Evolutionary conservation across 2,797 vertebrate genomes (phyloP).

Genomic region (Euthynnus affinis): DNA sequence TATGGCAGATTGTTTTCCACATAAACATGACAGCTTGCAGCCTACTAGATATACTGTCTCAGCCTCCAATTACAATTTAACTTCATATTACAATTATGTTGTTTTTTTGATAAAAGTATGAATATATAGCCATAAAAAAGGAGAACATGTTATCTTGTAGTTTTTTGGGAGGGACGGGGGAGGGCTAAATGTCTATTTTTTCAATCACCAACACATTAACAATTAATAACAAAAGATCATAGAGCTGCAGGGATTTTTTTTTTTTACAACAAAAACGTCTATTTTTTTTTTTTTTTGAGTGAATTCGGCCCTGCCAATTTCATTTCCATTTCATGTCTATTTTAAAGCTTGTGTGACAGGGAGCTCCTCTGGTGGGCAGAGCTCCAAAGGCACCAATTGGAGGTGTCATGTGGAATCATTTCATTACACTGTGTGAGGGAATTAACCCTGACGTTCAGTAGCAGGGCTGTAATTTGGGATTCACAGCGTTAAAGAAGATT

Average conservation of each 20-base stretch:
- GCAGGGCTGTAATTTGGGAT: slow-evolving; percentile 94
- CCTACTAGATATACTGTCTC: slow-evolving; percentile 11
- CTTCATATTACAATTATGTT: background rate
- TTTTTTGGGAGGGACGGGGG: background rate
- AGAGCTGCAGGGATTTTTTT: slow-evolving; percentile 15
- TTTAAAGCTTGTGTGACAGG: slow-evolving; percentile 93
- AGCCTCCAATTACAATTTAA: background rate
- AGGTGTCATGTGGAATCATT: slow-evolving; percentile 96
- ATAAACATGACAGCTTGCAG: slow-evolving; percentile 44
- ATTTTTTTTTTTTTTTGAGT: slow-evolving; percentile 36
- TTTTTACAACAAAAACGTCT: slow-evolving; percentile 17
- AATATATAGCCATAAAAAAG: background rate
- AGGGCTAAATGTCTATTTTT: background rate
- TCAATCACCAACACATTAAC: background rate
- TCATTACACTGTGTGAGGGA: slow-evolving; percentile 89
- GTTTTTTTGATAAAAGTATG: background rate
- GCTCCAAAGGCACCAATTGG: slow-evolving; percentile 90
- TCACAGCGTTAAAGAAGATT: slow-evolving; percentile 83
- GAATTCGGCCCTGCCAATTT: slow-evolving; percentile 66
- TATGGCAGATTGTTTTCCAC: slow-evolving; percentile 33
- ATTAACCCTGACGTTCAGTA: slow-evolving; percentile 94
- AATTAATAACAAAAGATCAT: slow-evolving; percentile 16
- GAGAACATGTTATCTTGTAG: background rate
- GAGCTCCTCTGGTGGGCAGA: slow-evolving; percentile 89
- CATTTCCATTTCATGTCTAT: slow-evolving; percentile 91